phyloP scores from a whole-genome alignment of 2,797 vertebrate species.

The Poeciliopsis gracilis region DNA sequence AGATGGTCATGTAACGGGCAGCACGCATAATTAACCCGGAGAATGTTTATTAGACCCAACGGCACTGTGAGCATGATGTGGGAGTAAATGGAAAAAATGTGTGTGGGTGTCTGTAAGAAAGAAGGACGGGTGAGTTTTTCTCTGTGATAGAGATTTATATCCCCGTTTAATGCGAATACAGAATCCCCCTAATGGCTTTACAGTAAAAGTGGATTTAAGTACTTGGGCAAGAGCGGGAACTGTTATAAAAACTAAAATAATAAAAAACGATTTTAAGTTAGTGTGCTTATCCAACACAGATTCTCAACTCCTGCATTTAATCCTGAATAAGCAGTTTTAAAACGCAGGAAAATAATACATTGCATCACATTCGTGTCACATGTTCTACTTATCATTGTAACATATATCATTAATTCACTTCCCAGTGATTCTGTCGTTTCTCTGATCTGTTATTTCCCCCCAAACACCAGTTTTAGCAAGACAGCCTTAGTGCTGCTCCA shows the following conservation, averaged over 20 bases:
- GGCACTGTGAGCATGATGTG: slow-evolving; percentile 29
- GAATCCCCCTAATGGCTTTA: neutral
- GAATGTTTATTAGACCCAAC: slow-evolving; percentile 56
- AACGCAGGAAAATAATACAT: neutral
- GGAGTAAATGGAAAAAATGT: slow-evolving; percentile 11
- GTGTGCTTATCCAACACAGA: neutral
- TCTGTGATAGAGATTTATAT: neutral
- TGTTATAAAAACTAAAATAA: neutral
- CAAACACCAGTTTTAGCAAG: neutral
- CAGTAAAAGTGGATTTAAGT: neutral
- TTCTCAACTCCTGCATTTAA: neutral
- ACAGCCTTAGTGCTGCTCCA: neutral
- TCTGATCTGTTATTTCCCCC: neutral
- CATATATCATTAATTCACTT: neutral
- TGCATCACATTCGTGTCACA: neutral
- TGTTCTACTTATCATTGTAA: neutral
- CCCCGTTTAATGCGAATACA: neutral
- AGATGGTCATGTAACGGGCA: slow-evolving; percentile 49
- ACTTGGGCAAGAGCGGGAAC: neutral
- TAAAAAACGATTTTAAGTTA: neutral
- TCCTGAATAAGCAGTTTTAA: neutral
- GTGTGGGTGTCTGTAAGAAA: neutral
- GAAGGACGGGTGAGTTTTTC: neutral
- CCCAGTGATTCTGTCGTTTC: neutral
- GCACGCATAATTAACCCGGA: slow-evolving; percentile 68